Evolutionary conservation across 1,140 invertebrate genomes (phyloP), one percentile per base, ranked within the genome.

Genomic region (Cataglyphis hispanica): DNA sequence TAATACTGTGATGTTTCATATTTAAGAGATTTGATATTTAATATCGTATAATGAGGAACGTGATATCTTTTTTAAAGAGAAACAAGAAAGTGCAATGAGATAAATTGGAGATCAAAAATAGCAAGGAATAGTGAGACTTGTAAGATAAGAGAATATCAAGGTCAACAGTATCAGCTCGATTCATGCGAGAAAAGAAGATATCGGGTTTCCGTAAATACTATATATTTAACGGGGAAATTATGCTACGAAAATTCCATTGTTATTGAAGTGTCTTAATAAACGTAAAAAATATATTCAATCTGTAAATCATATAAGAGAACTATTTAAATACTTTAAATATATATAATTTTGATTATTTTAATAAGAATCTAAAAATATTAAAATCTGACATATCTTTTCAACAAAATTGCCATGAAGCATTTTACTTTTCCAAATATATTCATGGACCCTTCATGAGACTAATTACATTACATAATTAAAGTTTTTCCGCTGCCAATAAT

Each of bases 91-190:
- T 46, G 16, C 25, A 50, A 25, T 19, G n/a, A 25, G 43, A 78
- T 66, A 25, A 78, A 50, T 67, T 43, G 34, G 19, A 77, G 25
- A 2, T 16, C 13, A 6, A 63, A n/a, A 78, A 66, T n/a, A 50
- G 37, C 27, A 7, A 63, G 37, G 25, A 64, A 10, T 22, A 37
- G 7, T 10, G 40, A 43, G 40, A 34, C 10, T 78, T 2, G 61
- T 53, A 66, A 67, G 60, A 78, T 78, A 78, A 78, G 43, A 78
- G 19, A 63, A 19, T 37, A 78, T 53, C 61, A 78, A 78, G 76
- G 61, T 66, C 43, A n/a, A 53, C 8, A 63, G 37, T 78, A 67
- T 67, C 11, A 19, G 43, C 37, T 53, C n/a, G 4, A 78, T 78
- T 67, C 43, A 53, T 10, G 40, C 27, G 31, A 34, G 61, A 67